These are phyloP conservation scores for Melozone crissalis DNA, from an alignment of 2,113 vertebrate species.

Conservation along the genomic window DNA sequence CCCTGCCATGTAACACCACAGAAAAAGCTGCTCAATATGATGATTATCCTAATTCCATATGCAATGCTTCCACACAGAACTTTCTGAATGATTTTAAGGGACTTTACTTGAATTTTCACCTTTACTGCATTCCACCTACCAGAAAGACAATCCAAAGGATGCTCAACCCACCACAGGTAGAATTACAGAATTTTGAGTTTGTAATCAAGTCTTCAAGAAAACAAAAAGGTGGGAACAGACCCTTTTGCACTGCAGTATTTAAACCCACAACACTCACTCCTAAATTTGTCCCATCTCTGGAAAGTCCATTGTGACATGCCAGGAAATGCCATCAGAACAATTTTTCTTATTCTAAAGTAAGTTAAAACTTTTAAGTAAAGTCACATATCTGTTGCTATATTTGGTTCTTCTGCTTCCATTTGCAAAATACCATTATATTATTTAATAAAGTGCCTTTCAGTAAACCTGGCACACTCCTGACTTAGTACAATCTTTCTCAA, in stretches of 20 bases:
- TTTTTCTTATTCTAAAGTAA: background rate
- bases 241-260: background rate
- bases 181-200: background rate
- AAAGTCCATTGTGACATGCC: background rate
- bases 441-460: background rate
- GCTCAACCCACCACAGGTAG: background rate
- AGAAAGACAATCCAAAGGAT: background rate
- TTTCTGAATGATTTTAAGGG: background rate
- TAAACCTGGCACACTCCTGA: background rate
- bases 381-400: background rate
- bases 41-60: background rate
- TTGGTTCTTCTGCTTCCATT: background rate
- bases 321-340: background rate
- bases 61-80: background rate
- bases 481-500: background rate
- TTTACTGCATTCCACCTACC: background rate
- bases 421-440: background rate
- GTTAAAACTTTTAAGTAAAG: background rate
- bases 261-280: background rate
- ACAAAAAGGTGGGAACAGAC: background rate
- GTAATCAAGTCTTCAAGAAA: background rate
- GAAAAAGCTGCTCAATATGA: background rate
- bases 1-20: rapidly evolving
- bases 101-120: background rate
- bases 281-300: background rate